Percentiles rank a stretch among this genome's conserved stretches.
These are phyloP conservation scores for Lagorchestes hirsutus DNA, from an alignment of 2,797 vertebrate genomes.

Conservation along the genomic window DNA sequence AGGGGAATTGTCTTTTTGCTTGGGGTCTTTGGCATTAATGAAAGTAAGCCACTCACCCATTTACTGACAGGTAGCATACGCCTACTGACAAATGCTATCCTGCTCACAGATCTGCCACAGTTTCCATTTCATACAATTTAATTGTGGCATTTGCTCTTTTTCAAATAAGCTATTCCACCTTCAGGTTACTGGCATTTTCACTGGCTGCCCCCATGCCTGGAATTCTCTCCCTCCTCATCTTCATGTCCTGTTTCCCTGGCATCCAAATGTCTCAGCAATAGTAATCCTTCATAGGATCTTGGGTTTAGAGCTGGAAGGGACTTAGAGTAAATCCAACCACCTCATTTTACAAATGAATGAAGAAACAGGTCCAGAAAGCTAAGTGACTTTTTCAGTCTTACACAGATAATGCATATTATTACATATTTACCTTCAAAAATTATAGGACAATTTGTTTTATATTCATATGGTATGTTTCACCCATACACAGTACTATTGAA, in stretches of 20 bases:
- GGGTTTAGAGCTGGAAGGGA: background rate
- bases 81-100: background rate
- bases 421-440: background rate
- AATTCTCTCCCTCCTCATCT: background rate
- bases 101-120: background rate
- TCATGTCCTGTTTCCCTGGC: background rate
- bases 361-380: background rate
- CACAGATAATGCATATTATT: background rate
- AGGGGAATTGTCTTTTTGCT: background rate
- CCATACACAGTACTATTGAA: background rate
- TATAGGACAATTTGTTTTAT: background rate
- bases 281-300: background rate
- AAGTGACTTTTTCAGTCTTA: background rate
- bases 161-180: background rate
- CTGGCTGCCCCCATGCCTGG: background rate
- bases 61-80: background rate
- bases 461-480: background rate
- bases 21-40: background rate
- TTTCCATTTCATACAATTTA: background rate
- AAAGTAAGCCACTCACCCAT: background rate
- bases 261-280: background rate
- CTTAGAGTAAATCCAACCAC: background rate
- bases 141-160: background rate
- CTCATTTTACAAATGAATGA: background rate
- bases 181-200: background rate